Evolutionary conservation across 2,113 vertebrate species (phyloP), one percentile per base, ranked within the genome.

Genomic region (Onychorhynchus coronatus): DNA sequence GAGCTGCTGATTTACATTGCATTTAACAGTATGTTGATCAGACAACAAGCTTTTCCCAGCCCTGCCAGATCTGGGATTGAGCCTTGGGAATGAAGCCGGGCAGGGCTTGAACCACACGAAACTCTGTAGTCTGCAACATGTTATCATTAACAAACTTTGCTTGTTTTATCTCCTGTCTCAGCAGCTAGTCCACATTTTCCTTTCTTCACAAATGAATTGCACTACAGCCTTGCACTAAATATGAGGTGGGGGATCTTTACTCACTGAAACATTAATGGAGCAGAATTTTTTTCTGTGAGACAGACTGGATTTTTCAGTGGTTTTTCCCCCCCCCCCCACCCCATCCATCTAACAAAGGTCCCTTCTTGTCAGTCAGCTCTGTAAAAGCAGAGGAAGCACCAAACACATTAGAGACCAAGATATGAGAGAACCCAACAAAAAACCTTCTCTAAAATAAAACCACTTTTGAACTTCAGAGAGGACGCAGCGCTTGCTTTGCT

Each of bases 401-500:
- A 13, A 88, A 59, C 87, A 46, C 88, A 65, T 94, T 91, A 92
- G 75, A 97, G 85, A 94, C 49, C 2, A 12, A 84, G 68, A 76
- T 46, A 86, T 47, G 50, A 95, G 82, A 79, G 90, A 89, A 85
- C 39, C 72, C 42, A 58, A 76, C 35, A 84, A 72, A 88, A 87
- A 89, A 19, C 12, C 84, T 84, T 70, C 58, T 85, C 92, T 33
- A 59, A 86, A 94, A 92, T 96, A 97, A 91, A 96, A 87, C 44
- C 49, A 97, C 96, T 98, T 97, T 95, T 96, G 95, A 98, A 97
- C 91, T 98, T 98, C 93, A 94, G 95, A 93, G 77, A 61, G 30
- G 75, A 94, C 1, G 19, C 66, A n/a, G 81, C 7, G 16, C 70
- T 96, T 79, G 53, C 89, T 95, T 83, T 75, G 31, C 33, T 44